Conservation (phyloP, 1,140 invertebrate genomes). For the Drosophila subobscura region DNA sequence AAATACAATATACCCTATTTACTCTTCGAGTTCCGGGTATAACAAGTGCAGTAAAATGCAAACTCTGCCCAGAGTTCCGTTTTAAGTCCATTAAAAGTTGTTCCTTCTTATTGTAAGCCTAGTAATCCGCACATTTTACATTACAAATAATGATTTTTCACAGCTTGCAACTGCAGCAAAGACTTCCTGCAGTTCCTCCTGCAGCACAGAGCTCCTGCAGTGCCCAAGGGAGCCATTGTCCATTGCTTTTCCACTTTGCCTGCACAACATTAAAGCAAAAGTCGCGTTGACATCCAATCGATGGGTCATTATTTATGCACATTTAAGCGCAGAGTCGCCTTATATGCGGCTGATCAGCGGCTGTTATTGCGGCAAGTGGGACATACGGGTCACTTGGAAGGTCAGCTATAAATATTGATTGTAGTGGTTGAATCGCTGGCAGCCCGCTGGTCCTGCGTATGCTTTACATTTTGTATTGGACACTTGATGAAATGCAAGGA, state of each 20-base stretch:
- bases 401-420: conserved; percentile 59
- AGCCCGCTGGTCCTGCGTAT: conserved; percentile 25
- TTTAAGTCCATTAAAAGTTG: too few relatives aligned
- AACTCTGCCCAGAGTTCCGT: too few relatives aligned
- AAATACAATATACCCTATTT: too few relatives aligned
- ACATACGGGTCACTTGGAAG: not conserved
- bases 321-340: conserved; percentile 18
- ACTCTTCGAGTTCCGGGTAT: too few relatives aligned
- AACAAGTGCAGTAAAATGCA: too few relatives aligned
- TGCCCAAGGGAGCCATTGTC: too few relatives aligned
- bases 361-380: conserved; percentile 1
- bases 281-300: conserved; percentile 6
- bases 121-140: too few relatives aligned
- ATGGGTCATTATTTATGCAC: conserved; percentile 34
- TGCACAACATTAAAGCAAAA: not conserved
- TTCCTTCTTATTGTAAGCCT: too few relatives aligned
- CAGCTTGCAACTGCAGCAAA: too few relatives aligned
- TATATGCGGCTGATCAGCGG: conserved; percentile 25
- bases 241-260: not conserved
- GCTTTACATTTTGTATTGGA: conserved; percentile 43
- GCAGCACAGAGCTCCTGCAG: too few relatives aligned
- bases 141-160: too few relatives aligned
- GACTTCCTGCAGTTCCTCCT: too few relatives aligned
- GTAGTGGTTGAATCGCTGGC: conserved; percentile 24
- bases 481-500: conserved; percentile 13